Evolutionary conservation across 2,797 vertebrate genomes (phyloP), one percentile per base, ranked within the genome.

Genomic region (Halcyon chelicuti): DNA sequence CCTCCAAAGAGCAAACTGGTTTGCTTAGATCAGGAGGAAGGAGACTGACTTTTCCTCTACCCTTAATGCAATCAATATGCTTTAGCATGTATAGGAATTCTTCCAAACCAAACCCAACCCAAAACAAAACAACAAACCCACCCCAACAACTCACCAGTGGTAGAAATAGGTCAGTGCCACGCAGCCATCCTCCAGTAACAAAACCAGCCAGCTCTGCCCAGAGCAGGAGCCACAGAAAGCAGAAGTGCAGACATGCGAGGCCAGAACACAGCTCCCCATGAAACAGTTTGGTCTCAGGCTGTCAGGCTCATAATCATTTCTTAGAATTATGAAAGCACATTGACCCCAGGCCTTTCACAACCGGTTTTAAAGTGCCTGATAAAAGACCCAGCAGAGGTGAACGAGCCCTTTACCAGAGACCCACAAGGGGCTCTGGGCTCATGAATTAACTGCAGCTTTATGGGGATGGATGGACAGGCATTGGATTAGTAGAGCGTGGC

Each of bases 381-480:
- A 82, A 90, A 92, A 89, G 70, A n/a, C 78, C 12, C 37, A 83
- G 73, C 58, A 82, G 67, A 95, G 80, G 72, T 57, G 55, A 96
- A 83, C 1, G 3, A 93, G 78, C 47, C 57, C 77, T 92, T 89
- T 87, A 68, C 77, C 51, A 55, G 44, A 8, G 74, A 95, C 22
- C 51, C 90, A 87, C 80, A 70, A 77, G 39, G 20, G 78, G 57
- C 83, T 86, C 60, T 29, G 72, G 78, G 76, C 63, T 96, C 71
- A 49, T 73, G 78, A 96, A 96, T 95, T 96, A 96, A 95, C 82
- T 71, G 84, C 79, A 96, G 76, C 61, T 95, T 96, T 93, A 90
- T 15, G 44, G 74, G 92, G 92, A 94, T 88, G 95, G 93, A 94
- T 93, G 92, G 88, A 57, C 67, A 84, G 39, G 79, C 91, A 92